Evolutionary conservation across 2,888 invertebrate genomes (phyloP).

Genomic region (Neelides folsomi): DNA sequence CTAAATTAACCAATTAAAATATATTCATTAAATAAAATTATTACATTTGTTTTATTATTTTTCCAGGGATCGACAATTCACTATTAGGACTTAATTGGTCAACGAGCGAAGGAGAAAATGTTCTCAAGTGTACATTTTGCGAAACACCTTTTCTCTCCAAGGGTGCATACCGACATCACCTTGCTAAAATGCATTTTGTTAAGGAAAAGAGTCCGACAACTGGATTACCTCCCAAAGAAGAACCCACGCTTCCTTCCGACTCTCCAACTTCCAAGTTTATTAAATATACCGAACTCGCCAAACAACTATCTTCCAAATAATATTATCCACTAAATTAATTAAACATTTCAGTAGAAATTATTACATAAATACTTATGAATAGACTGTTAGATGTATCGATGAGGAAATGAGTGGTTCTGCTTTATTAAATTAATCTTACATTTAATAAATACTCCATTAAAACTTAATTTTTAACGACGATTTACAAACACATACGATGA

Average conservation of each 20-base stretch:
- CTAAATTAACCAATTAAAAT: too few species aligned
- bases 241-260: conserved; percentile 45
- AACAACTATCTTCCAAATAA: conserved; percentile 93
- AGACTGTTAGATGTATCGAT: too few species aligned
- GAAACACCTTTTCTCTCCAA: conserved; percentile 93
- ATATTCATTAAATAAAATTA: too few species aligned
- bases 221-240: conserved; percentile 43
- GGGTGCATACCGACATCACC: conserved; percentile 89
- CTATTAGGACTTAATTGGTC: conserved; percentile 22
- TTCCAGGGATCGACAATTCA: conserved; percentile 13
- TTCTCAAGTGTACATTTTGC: conserved; percentile 89
- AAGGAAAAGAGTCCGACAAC: conserved; percentile 44
- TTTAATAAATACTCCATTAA: too few species aligned
- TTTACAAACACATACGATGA: too few species aligned
- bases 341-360: not conserved
- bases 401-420: too few species aligned
- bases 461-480: too few species aligned
- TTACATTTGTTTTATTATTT: too few species aligned
- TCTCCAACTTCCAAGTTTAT: conserved; percentile 94
- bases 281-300: conserved; percentile 95
- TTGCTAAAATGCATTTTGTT: conserved; percentile 90
- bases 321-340: not conserved
- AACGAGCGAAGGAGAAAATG: conserved; percentile 19
- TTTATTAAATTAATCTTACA: too few species aligned
- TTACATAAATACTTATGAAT: too few species aligned